Base-by-base conservation (phyloP, 2,888 invertebrate species). In the Bellardia pandia region DNA sequence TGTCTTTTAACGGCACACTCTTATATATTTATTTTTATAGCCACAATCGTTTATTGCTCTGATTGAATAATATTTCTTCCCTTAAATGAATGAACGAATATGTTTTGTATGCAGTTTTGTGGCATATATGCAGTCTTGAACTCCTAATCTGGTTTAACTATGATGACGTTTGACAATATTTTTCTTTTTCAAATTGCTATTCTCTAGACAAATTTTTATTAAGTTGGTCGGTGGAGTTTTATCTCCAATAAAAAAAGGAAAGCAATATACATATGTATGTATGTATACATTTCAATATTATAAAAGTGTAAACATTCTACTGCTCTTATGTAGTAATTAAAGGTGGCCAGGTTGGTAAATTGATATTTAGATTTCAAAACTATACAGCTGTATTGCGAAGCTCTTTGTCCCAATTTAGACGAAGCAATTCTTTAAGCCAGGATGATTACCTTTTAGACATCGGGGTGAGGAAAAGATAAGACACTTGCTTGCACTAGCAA, bases 81-180 rank as follows among this genome's bases (percentile, higher is more conserved):
- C 5, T 33, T 33, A 33, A 33, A 33, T 33, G 33, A 33, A 33
- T 33, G 33, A 33, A 33, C 5, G 33, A 33, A 33, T 33, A 5
- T 33, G 33, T 33, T 33, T 33, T 33, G 33, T 33, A 33, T 33
- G 33, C 33, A 33, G 33, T 33, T 33, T 33, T 33, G 33, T 5
- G 3, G 33, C 33, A 33, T 33, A 33, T 33, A 33, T 33, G 33
- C 33, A 33, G 33, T 74, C 13, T 45, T 64, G 37, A 66, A 66
- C 66, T 78, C 58, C 56, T 78, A 84, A 84, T 78, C 77, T 23
- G 56, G 76, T 71, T 72, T 77, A 71, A 71, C 62, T 77, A 64
- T 83, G 4, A 33, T 33, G 33, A 5, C 76, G 72, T 79, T 79
- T 71, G 68, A 48, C 68, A 62, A 66, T 71, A 60, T 13, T 81